Base-by-base conservation (phyloP, 2,888 invertebrate species). In the Spodoptera littoralis region DNA sequence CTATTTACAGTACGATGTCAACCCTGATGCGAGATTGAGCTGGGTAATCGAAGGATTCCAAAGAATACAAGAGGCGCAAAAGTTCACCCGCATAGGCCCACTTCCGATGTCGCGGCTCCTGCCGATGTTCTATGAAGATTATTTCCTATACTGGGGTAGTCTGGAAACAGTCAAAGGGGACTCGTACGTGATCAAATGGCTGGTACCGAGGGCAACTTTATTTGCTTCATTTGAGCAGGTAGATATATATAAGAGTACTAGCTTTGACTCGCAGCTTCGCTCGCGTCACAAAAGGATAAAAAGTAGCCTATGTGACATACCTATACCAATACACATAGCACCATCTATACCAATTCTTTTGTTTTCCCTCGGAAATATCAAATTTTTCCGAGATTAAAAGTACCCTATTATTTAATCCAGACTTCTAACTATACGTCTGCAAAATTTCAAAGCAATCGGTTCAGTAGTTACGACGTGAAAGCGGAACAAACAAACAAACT, bases 111-210 rank as follows among this genome's bases (percentile, higher is more conserved):
- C 90, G 2, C 87, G 86, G 1, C 87, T 96, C 0, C 61, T 96
- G 8, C 94, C 92, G 3, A 91, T 95, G 83, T 97, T 97, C 80
- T 84, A 80, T 11, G 90, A 94, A 70, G 96, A 96, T 83, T 97
- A 96, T 82, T 96, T 96, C 71, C 71, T 96, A 1, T 97, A 97
- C 77, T 96, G 96, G 95, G 96, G 96, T 1, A 91, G 90, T 12
- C 84, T 96, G 49, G 85, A 84, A 1, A 95, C 95, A 0, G 85
- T 85, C 0, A 84, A 83, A 4, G 95, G 95, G 13, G 82, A 90
- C 0, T 93, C 65, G 1, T 84, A 93, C 71, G 88, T 89, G 0
- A 90, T 96, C 30, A 86, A 96, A 24, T 97, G 97, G 97, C 70
- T 96, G 8, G 89, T 97, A n/a, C 95, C 95, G 1, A 90, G 96